These are phyloP conservation scores for Hipposideros larvatus DNA, from an alignment of 2,797 vertebrate genomes.

Conservation along the genomic window DNA sequence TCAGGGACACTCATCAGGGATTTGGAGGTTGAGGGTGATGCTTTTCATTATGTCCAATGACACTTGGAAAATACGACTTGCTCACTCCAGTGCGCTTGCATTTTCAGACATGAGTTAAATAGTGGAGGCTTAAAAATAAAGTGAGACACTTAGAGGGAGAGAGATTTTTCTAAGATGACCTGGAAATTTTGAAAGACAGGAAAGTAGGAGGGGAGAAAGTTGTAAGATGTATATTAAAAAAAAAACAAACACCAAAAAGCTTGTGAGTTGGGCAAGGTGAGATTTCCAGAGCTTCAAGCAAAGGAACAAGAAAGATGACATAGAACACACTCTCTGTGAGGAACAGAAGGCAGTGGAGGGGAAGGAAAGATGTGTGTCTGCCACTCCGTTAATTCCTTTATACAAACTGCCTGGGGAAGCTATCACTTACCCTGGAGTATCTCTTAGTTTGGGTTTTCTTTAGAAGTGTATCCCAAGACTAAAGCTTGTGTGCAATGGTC, in stretches of 20 bases:
- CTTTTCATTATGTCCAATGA: neutral
- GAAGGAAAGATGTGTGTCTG: accelerated
- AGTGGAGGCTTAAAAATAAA: neutral
- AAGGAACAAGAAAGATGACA: neutral
- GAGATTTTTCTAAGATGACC: neutral
- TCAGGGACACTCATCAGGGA: neutral
- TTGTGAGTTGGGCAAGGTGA: neutral
- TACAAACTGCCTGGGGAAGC: neutral
- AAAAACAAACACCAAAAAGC: neutral
- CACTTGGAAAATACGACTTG: neutral
- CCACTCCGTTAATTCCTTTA: neutral
- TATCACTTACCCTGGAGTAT: neutral
- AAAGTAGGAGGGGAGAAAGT: neutral
- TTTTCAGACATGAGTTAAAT: slow-evolving; percentile 2
- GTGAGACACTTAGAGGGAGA: neutral
- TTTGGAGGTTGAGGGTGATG: neutral
- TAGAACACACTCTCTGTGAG: accelerated
- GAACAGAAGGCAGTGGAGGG: neutral
- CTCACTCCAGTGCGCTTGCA: neutral
- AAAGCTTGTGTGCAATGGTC: neutral
- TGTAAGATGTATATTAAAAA: no score
- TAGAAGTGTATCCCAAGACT: neutral
- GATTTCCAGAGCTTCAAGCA: neutral
- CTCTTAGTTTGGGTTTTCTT: neutral
- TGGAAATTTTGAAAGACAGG: neutral